Base-by-base conservation (phyloP, 2,113 vertebrate genomes). In the Callipepla californica region DNA sequence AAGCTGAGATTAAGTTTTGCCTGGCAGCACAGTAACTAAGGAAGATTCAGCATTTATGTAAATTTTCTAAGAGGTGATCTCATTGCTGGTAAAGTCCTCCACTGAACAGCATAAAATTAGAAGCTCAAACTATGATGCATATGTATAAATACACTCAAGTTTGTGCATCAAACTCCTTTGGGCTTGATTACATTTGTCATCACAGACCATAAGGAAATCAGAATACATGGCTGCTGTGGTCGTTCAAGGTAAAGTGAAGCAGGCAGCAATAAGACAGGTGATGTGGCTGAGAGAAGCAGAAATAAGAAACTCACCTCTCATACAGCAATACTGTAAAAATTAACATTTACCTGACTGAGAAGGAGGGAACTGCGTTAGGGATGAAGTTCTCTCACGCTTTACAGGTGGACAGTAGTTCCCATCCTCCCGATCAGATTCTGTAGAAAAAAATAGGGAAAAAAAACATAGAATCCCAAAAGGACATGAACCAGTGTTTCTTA, bases 401-500 rank as follows among this genome's bases (percentile, higher is more conserved):
- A 99, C 97, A 50, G 99, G 99, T 81, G 99, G 99, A 89, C 98
- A 98, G 95, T 99, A 99, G 86, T 95, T 98, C 85, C 98, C 98
- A 95, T 99, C 99, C 58, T 99, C 99, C 96, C 97, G 98, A 94
- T 99, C 99, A 50, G 99, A 99, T 96, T 99, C 99, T 99, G 78
- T 6, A 96, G 67, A 81, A 57, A 42, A 48, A 40, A 42, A 4
- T 62, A 47, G 15, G 82, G 70, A 70, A 85, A 36, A 36, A 36
- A 36, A 80, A 74, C 0, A 9, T 34, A 53, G 59, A 30, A 45
- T 40, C 53, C 42, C 28, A 47, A 21, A 21, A 15, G 81, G 8
- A 58, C 2, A n/a, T 2, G 44, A 2, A n/a, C 6, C 70, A 1
- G 0, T 1, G 5, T 0, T 3, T 79, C 79, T 83, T 34, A 66